Percentiles rank a stretch among this genome's conserved stretches.
Evolutionary conservation across 2,113 vertebrate genomes (phyloP).

Genomic region (Boulengeromyrus knoepffleri): DNA sequence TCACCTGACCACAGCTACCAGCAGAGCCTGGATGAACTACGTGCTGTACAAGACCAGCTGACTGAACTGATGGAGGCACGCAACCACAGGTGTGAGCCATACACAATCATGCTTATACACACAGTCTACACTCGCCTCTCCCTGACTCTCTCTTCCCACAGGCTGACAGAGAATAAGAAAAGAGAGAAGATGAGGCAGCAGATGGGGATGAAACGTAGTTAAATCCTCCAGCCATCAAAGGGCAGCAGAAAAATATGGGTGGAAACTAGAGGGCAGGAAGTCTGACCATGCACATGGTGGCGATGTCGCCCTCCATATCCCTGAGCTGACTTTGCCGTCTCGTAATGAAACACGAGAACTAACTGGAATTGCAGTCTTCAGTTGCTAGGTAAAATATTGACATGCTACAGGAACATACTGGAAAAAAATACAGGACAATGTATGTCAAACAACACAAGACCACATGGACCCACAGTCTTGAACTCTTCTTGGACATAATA

Average conservation of each 20-base stretch:
- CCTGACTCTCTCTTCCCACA: constrained; percentile 27
- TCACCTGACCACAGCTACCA: constrained; percentile 69
- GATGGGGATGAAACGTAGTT: constrained; percentile 68
- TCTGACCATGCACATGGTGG: background rate
- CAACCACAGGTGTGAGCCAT: constrained; percentile 39
- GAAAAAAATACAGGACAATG: background rate
- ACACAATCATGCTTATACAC: constrained; percentile 11
- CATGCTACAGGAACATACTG: background rate
- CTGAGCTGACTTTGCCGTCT: constrained; percentile 3
- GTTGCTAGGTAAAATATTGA: background rate
- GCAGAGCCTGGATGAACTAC: constrained; percentile 71
- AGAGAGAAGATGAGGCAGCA: constrained; percentile 67
- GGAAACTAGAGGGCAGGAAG: background rate
- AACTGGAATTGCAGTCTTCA: background rate
- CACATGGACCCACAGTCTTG: background rate
- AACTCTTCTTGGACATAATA: background rate
- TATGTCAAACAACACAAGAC: background rate
- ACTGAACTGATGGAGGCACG: constrained; percentile 74
- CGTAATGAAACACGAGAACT: background rate
- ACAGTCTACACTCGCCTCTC: background rate
- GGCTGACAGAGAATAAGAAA: constrained; percentile 76
- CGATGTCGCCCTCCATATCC: constrained; percentile 13
- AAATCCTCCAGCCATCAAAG: constrained; percentile 27
- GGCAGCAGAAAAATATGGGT: background rate
- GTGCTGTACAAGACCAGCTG: constrained; percentile 68